Evolutionary conservation across 2,888 invertebrate genomes (phyloP).

Genomic region (Exephanes ischioxanthus): DNA sequence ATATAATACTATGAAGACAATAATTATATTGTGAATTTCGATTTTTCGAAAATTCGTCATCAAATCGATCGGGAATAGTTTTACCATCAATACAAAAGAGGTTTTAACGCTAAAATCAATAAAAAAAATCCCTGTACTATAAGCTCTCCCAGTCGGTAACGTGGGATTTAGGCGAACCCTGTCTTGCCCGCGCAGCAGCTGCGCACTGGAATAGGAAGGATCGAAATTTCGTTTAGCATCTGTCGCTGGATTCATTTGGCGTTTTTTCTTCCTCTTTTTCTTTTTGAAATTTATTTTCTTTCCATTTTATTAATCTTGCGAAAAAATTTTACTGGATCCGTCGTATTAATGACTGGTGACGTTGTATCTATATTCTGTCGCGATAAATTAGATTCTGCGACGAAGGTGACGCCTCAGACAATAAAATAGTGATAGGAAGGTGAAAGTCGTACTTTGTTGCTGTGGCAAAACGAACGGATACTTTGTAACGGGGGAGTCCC

Average conservation of each 20-base stretch:
- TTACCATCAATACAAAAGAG: background rate
- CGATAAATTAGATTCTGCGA: slow-evolving; percentile 14
- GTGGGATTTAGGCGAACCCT: slow-evolving; percentile 80
- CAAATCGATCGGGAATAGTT: background rate
- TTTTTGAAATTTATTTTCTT: slow-evolving; percentile 32
- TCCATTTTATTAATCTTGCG: slow-evolving; percentile 45
- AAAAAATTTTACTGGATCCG: slow-evolving; percentile 16
- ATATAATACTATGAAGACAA: background rate
- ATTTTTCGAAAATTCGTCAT: background rate
- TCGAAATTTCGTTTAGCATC: slow-evolving; percentile 77
- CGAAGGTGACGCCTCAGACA: background rate
- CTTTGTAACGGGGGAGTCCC: slow-evolving; percentile 23
- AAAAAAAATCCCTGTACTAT: slow-evolving; percentile 40
- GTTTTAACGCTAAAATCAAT: slow-evolving; percentile 43
- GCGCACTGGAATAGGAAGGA: slow-evolving; percentile 70
- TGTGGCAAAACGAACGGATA: background rate
- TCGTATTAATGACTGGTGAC: slow-evolving; percentile 18
- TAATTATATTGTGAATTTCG: background rate
- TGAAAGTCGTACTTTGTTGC: slow-evolving; percentile 3
- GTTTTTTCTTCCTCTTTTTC: slow-evolving; percentile 2
- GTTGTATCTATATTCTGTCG: slow-evolving; percentile 25
- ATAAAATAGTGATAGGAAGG: slow-evolving; percentile 10
- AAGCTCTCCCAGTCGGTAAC: slow-evolving; percentile 78
- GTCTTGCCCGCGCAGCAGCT: slow-evolving; percentile 80
- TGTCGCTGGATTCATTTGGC: slow-evolving; percentile 77